Base-by-base conservation (phyloP, 1,140 invertebrate species). In the Triops longicaudatus region DNA sequence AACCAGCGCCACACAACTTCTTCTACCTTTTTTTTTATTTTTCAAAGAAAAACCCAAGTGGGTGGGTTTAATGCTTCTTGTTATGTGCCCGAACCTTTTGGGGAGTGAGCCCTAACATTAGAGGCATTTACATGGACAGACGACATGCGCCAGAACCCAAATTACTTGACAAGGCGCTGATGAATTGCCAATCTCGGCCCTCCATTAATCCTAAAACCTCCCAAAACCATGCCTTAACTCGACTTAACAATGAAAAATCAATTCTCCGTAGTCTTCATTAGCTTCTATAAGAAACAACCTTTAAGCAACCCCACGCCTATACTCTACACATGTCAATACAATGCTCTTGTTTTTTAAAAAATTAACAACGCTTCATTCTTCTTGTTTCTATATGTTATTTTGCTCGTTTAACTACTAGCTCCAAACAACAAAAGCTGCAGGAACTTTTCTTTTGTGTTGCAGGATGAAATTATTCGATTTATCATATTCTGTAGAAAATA, bases 41-140 rank as follows among this genome's bases (percentile, higher is more conserved):
- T 63, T 63, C 14, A 63, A 63, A 63, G 31, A 63, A 9, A 63
- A 22, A 17, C 50, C 50, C 14, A 63, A 63, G 50, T 63, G 50
- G 50, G 50, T 63, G 50, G 50, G 50, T 63, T 63, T 63, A 63
- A 17, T 63, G 50, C 50, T 63, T 63, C 50, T 63, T 63, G 50
- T 63, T 63, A 63, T 63, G 50, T 63, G 50, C 50, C 22, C 17
- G 14, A 63, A 63, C 50, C 50, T 63, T 63, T 63, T 63, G 50
- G 50, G 50, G 50, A 63, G 50, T 63, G 50, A 63, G 50, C 50
- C 50, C 50, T 63, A 63, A 63, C 50, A 63, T 63, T 63, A 63
- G 50, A 63, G 50, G 50, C 50, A 63, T 63, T 63, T 63, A 63
- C 50, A 63, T 63, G 50, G 50, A 63, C 50, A 63, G 50, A 63